Base-by-base conservation (phyloP, 1,140 invertebrate species). In the Vanessa atalanta region DNA sequence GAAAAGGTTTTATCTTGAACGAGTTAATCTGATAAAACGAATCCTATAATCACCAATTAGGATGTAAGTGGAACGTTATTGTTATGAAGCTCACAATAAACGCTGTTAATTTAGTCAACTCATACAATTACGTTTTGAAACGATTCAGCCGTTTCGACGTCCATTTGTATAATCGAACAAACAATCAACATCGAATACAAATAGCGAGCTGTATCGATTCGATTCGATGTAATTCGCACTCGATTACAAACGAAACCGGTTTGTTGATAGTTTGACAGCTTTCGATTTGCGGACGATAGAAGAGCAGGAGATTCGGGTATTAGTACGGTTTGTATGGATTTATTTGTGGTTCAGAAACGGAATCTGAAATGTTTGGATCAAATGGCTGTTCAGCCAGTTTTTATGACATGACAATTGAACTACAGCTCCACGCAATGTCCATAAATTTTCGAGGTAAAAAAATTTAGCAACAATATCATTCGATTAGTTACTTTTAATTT, bases 161-260 rank as follows among this genome's bases (percentile, higher is more conserved):
- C 23, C 65, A 55, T 55, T 55, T 53, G 26, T 31, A 67, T 55
- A 67, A 67, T 67, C 51, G 65, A 67, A 53, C 48, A 67, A 67
- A 53, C 65, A 67, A 67, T 55, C 50, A 55, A 48, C 51, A 23
- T 53, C 15, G 15, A 15, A 37, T 61, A 55, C 65, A 67, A 67
- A 67, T 67, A 67, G 51, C 48, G 50, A n/a, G 50, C 37, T 37
- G 50, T 37, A 61, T 61, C 57, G 31, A 37, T 61, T 61, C 57
- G 57, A 37, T 61, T 37, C 57, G 31, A 61, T 61, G 57, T 61
- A 61, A 61, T 61, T 61, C 57, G 57, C 57, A 37, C 57, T 61
- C 57, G 31, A 61, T 61, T 61, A 61, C 57, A 37, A 61, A 61
- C 57, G 31, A 37, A 61, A 67, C 31, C 20, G 48, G 26, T 67